Evolutionary conservation across 2,888 invertebrate genomes (phyloP).

Genomic region (Argyresthia albistria): DNA sequence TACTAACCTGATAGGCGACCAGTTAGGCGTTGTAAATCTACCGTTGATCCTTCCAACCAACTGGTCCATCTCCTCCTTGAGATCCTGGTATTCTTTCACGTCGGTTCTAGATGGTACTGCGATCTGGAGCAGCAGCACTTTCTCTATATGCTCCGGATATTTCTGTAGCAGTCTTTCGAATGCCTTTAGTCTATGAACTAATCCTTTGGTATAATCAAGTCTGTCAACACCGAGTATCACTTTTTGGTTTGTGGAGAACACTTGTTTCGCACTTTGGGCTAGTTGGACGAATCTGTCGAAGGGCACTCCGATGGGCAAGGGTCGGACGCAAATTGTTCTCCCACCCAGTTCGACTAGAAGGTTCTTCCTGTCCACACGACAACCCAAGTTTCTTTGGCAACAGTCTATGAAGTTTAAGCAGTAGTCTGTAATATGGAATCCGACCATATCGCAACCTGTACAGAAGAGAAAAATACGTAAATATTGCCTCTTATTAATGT

Average conservation of each 20-base stretch:
- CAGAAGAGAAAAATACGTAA: not conserved
- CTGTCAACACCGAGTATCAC: conserved; percentile 91
- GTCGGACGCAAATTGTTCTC: conserved; percentile 85
- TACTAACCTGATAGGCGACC: conserved; percentile 85
- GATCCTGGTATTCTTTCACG: conserved; percentile 90
- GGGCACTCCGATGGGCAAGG: conserved; percentile 91
- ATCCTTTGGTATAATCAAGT: conserved; percentile 91
- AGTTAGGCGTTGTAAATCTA: conserved; percentile 90
- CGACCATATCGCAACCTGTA: conserved; percentile 91
- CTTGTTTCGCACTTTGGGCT: conserved; percentile 79
- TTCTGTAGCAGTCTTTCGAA: conserved; percentile 86
- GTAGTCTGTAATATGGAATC: conserved; percentile 93
- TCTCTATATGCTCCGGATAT: conserved; percentile 88
- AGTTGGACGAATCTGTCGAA: conserved; percentile 88
- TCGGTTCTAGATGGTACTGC: conserved; percentile 92
- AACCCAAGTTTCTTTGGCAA: conserved; percentile 88
- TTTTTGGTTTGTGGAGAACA: conserved; percentile 82
- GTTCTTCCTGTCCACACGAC: conserved; percentile 90
- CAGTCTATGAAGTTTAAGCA: conserved; percentile 94
- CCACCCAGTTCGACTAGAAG: conserved; percentile 90
- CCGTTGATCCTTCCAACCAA: conserved; percentile 91
- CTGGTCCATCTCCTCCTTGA: conserved; percentile 93
- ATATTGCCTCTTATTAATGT: not conserved
- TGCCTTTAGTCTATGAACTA: conserved; percentile 85
- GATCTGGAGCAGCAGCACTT: conserved; percentile 86